These are phyloP conservation scores for Ellobium chinense DNA, from an alignment of 2,888 invertebrate species.

Conservation along the genomic window DNA sequence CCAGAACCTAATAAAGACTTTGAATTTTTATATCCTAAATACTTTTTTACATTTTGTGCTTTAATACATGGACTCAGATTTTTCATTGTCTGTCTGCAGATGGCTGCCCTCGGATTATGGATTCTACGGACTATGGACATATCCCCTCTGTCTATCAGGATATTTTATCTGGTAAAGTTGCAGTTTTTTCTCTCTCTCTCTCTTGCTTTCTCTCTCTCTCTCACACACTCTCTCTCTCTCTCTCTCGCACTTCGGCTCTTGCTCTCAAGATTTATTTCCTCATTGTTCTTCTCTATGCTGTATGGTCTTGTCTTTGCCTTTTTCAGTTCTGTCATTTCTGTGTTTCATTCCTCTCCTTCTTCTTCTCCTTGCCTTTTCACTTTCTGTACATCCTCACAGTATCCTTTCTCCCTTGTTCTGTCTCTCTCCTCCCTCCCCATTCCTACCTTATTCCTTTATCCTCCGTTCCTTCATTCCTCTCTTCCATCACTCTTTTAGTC, in stretches of 20 bases:
- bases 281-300: not conserved
- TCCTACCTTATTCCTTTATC: not conserved
- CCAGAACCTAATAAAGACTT: no score
- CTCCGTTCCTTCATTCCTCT: no score
- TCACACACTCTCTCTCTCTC: not conserved
- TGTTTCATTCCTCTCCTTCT: not conserved
- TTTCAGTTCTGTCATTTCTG: not conserved
- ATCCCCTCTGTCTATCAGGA: slow-evolving; percentile 61
- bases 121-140: slow-evolving; percentile 69
- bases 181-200: not conserved
- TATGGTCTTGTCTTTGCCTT: not conserved
- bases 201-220: not conserved
- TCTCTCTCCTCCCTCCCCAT: not conserved
- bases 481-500: no score
- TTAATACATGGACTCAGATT: no score
- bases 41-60: no score
- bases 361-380: not conserved
- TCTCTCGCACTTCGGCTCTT: not conserved
- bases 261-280: not conserved
- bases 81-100: not conserved
- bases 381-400: not conserved
- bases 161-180: slow-evolving; percentile 58
- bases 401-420: not conserved
- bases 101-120: slow-evolving; percentile 45
- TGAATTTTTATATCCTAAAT: no score